A percentile compares a stretch with the other conserved stretches of the same genome.
Evolutionary conservation across 1,140 invertebrate genomes (phyloP).

Genomic region (Eriocheir sinensis): DNA sequence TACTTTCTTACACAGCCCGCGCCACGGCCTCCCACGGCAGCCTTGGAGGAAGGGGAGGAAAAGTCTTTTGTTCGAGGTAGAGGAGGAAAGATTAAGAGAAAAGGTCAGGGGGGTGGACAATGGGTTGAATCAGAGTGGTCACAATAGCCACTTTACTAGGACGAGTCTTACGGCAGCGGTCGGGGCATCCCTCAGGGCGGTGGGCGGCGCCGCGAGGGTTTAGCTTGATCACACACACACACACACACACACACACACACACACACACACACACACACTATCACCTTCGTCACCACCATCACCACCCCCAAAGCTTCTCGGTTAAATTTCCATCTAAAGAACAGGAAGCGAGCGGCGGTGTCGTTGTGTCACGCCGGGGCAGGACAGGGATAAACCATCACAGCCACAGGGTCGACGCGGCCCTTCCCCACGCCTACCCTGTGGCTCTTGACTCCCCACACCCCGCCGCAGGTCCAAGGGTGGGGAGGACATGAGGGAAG

Average conservation of each 20-base stretch:
- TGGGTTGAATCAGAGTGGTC: neutral
- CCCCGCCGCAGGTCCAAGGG: neutral
- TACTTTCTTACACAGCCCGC: neutral
- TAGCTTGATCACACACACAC: neutral
- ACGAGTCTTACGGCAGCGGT: neutral
- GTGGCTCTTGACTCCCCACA: neutral
- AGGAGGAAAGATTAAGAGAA: constrained; percentile 24
- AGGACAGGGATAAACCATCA: neutral
- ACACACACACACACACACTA: constrained; percentile 19
- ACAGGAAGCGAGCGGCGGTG: neutral
- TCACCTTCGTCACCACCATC: neutral
- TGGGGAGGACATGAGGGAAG: neutral
- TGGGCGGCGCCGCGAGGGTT: too few species aligned
- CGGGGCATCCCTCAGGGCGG: too few species aligned
- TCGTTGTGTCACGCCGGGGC: neutral
- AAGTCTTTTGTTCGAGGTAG: constrained; percentile 10
- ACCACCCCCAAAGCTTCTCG: neutral
- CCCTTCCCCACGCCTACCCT: neutral
- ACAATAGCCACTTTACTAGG: constrained; percentile 15
- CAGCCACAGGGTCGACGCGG: neutral
- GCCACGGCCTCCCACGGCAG: constrained; percentile 8
- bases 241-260: neutral
- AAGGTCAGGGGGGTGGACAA: neutral
- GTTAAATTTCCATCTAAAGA: neutral
- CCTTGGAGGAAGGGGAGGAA: neutral